Base-by-base conservation (phyloP, 1,140 invertebrate genomes). In the Manduca sexta region DNA sequence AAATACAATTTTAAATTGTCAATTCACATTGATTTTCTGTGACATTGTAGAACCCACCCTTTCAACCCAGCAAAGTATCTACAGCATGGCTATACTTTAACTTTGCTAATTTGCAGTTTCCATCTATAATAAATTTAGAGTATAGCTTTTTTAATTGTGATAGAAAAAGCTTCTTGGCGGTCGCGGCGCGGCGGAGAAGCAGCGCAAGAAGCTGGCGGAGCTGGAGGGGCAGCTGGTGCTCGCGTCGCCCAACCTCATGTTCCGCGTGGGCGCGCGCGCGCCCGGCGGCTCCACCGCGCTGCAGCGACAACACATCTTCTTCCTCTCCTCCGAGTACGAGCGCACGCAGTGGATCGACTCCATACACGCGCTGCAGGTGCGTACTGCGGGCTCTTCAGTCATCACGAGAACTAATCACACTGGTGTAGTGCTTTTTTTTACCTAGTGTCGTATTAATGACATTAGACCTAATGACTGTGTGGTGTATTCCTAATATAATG, bases 321-420 rank as follows among this genome's bases (percentile, higher is more conserved):
- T 97, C 79, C 87, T 98, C 53, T 96, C 95, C 47, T 97, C 95
- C 0, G 95, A 98, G 84, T 98, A 95, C 77, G 96, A 98, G 83
- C 88, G 95, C 48, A 93, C 93, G 37, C 95, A 97, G 73, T 98
- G 96, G 96, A 92, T 95, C 54, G 96, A 97, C 78, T 94, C 95
- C 2, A 94, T 98, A 50, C 90, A 92, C 53, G 93, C 93, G 11
- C 83, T 96, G 45, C 93, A 95, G 87, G 86, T 87, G 17, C 11
- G 15, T 43, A 0, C 21, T n/a, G n/a, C n/a, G n/a, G n/a, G n/a
- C n/a, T n/a, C n/a, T n/a, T 26, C 21, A 1, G 21, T 3, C 3
- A 21, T 21, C 21, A 26, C 21, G 4, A 7, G 3, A 26, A 26
- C 4, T 26, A 26, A n/a, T n/a, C 21, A 26, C 1, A 3, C 1